Percentiles rank a stretch among this genome's conserved stretches.
Conservation (phyloP, 2,113 vertebrate species). For the Taurulus bubalis region DNA sequence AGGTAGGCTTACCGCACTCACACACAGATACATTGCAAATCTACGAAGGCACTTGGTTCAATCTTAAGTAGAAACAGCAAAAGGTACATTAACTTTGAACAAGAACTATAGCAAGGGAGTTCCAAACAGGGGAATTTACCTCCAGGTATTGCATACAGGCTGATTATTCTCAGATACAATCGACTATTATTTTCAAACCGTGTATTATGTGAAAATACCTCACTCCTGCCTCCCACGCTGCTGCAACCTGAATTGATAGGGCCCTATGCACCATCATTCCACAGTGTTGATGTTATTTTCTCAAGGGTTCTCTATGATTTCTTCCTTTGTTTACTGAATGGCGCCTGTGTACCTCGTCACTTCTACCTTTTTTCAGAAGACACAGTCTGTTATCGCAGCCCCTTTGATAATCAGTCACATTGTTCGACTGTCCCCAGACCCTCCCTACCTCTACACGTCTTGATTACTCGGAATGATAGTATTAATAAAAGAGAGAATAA, state of each 20-base stretch:
- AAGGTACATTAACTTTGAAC: conserved; percentile 32
- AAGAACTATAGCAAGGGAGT: conserved; percentile 44
- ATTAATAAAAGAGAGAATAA: conserved; percentile 83
- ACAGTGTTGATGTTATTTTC: conserved; percentile 76
- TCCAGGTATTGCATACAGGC: conserved; percentile 47
- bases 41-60: background rate
- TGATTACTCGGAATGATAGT: conserved; percentile 82
- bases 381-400: conserved; percentile 71
- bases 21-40: conserved; percentile 5
- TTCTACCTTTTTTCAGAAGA: conserved; percentile 76
- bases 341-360: conserved; percentile 76
- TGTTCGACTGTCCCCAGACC: conserved; percentile 80
- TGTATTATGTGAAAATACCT: conserved; percentile 75
- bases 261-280: conserved; percentile 68
- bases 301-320: conserved; percentile 80
- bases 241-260: conserved; percentile 69
- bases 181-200: conserved; percentile 68
- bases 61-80: conserved; percentile 34
- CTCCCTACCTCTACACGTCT: conserved; percentile 73
- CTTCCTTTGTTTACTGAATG: conserved; percentile 81
- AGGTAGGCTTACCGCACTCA: conserved; percentile 84
- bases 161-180: conserved; percentile 70
- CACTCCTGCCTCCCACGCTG: conserved; percentile 74
- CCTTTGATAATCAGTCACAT: conserved; percentile 82
- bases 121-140: conserved; percentile 43